Evolutionary conservation across 2,113 vertebrate species (phyloP), one percentile per base, ranked within the genome.

Genomic region (Pedionomus torquatus): DNA sequence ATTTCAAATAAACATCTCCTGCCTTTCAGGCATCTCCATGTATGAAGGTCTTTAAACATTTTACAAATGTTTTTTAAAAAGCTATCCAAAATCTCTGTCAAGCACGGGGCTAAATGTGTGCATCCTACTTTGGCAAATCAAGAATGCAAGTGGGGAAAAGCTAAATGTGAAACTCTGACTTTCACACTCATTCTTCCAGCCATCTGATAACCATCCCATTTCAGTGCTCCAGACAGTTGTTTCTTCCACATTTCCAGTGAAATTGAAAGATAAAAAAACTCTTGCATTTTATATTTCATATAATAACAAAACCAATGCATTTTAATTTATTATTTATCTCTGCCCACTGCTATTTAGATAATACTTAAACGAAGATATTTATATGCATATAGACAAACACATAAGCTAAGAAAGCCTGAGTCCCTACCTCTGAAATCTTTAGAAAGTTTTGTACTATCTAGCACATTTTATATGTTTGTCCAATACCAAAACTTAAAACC

Each of bases 181-280:
- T 91, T 52, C 44, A 65, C 25, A 33, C 17, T 83, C 33, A 33
- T 60, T 51, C 60, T 83, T 46, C 30, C 30, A 70, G 39, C 3
- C 31, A 52, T 24, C 11, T 0, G 1, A 30, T 41, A 55, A 48
- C 10, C 2, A 2, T 14, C 31, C 12, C 11, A 7, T 2, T 83
- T 79, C 51, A 51, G 44, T 7, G 2, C 33, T 77, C n/a, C 17
- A 72, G 14, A 8, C 17, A 35, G 28, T 17, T 75, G 7, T 46
- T 46, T 69, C 44, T 70, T 66, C 31, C 60, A 30, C 23, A 19
- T 37, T 65, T 75, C 14, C 30, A 75, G 13, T 51, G 18, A 70
- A 86, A 72, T n/a, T 25, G 30, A 57, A 66, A 51, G 33, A 57
- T 30, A 64, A 63, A 68, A 61, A 58, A 57, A 3, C 10, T 48